phyloP scores from a whole-genome alignment of 2,888 invertebrate species.

The Cataglyphis altisquamis region DNA sequence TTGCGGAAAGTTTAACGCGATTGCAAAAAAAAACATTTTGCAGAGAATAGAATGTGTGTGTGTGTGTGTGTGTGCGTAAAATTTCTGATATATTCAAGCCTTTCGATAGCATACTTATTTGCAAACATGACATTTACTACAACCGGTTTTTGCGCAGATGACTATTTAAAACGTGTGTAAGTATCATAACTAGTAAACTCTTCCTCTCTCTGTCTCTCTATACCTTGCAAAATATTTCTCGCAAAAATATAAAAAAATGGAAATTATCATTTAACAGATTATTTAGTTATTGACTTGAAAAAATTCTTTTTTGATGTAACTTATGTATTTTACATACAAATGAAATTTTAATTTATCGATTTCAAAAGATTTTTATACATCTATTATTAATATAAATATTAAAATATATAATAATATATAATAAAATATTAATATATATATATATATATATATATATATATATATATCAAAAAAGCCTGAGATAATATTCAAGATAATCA shows the following conservation, averaged over 20 bases:
- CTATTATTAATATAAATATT: not conserved
- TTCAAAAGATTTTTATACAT: not conserved
- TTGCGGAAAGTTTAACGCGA: slow-evolving; percentile 23
- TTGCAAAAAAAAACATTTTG: slow-evolving; percentile 31
- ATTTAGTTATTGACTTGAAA: not conserved
- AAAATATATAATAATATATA: not conserved
- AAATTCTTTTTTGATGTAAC: not conserved
- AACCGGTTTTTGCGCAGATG: slow-evolving; percentile 49
- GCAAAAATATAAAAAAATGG: not conserved
- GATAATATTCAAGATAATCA: slow-evolving; percentile 31
- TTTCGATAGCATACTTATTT: slow-evolving; percentile 48
- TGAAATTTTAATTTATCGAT: not conserved
- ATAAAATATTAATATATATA: not conserved
- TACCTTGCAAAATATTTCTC: not conserved
- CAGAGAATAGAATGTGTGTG: not conserved
- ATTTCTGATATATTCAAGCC: slow-evolving; percentile 45
- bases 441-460: not conserved
- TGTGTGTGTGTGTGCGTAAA: not conserved
- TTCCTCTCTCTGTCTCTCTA: no score
- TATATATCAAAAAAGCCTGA: not conserved
- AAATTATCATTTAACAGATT: not conserved
- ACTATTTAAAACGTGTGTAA: slow-evolving; percentile 33
- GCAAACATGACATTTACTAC: slow-evolving; percentile 56
- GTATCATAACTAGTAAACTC: slow-evolving; percentile 23
- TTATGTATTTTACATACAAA: not conserved